Evolutionary conservation across 2,888 invertebrate genomes (phyloP), one percentile per base, ranked within the genome.

Genomic region (Dendrolimus pini): DNA sequence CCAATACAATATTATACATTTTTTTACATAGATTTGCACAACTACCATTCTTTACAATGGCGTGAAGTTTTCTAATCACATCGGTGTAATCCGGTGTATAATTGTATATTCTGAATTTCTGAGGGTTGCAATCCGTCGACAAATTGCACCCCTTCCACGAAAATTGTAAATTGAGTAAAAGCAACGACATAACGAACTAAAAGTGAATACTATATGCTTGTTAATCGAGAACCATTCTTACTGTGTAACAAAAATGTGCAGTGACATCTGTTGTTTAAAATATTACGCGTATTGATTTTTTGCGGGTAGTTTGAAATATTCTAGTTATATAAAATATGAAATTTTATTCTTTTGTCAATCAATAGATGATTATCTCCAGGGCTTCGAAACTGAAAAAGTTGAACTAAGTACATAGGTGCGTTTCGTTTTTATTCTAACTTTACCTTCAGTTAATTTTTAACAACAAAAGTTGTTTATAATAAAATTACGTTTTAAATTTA

Each of bases 41-140:
- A 18, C 18, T 18, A 18, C 18, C 18, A 18, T 3, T 18, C 18
- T 18, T 18, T 18, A 18, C 18, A 18, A 18, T 18, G 18, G 18
- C 18, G 18, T 18, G 18, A 18, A 18, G 18, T 18, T 18, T 18
- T 18, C 18, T 18, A 18, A 18, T 18, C 18, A 18, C 18, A 18
- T 18, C 18, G 18, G 18, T 18, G 18, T 18, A 2, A 18, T 18
- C 18, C 18, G 30, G 6, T 30, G 30, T 30, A 53, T 53, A 54
- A 55, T 61, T 30, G 30, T 30, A 53, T 53, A 54, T 55, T 61
- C 41, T 58, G 9, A 60, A 10, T 47, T 60, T 65, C 61, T 52
- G 14, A 59, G 65, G 72, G 72, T 67, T 60, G 63, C 70, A 66
- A 65, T 67, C 62, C 58, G 70, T 72, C 71, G 69, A 72, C 71